These are phyloP conservation scores for Bombylius major DNA, from an alignment of 2,888 invertebrate species.

Conservation along the genomic window DNA sequence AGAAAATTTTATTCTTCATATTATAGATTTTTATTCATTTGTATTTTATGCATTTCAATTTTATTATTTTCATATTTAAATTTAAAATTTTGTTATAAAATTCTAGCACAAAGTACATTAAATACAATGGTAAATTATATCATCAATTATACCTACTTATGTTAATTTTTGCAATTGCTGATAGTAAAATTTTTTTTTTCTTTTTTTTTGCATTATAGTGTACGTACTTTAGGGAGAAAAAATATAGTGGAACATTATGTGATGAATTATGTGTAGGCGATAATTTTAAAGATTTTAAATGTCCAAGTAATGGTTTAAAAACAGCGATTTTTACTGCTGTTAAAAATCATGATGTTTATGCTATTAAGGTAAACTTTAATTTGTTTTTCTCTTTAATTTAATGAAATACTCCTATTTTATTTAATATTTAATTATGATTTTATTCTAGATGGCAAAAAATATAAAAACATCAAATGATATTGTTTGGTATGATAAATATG, in stretches of 20 bases:
- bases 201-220: slow-evolving; percentile 21
- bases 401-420: too few relatives aligned
- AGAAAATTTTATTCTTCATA: too few relatives aligned
- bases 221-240: slow-evolving; percentile 25
- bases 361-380: slow-evolving; percentile 25
- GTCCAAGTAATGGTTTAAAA: slow-evolving; percentile 28
- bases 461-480: slow-evolving; percentile 24
- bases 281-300: slow-evolving; percentile 30
- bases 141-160: not conserved
- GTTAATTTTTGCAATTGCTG: not conserved
- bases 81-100: slow-evolving; percentile 31
- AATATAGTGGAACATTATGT: slow-evolving; percentile 31
- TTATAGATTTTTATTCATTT: slow-evolving; percentile 21
- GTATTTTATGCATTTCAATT: slow-evolving; percentile 24
- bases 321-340: slow-evolving; percentile 32
- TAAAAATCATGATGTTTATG: slow-evolving; percentile 30
- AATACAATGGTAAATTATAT: slow-evolving; percentile 25
- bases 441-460: slow-evolving; percentile 23
- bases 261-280: slow-evolving; percentile 28
- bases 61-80: slow-evolving; percentile 30
- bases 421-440: not conserved
- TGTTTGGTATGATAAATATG: slow-evolving; percentile 28
- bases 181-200: not conserved
- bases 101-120: slow-evolving; percentile 29
- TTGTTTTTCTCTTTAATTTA: not conserved